These are phyloP conservation scores for Rhadinocentrus ornatus DNA, from an alignment of 2,797 vertebrate genomes.

Conservation along the genomic window DNA sequence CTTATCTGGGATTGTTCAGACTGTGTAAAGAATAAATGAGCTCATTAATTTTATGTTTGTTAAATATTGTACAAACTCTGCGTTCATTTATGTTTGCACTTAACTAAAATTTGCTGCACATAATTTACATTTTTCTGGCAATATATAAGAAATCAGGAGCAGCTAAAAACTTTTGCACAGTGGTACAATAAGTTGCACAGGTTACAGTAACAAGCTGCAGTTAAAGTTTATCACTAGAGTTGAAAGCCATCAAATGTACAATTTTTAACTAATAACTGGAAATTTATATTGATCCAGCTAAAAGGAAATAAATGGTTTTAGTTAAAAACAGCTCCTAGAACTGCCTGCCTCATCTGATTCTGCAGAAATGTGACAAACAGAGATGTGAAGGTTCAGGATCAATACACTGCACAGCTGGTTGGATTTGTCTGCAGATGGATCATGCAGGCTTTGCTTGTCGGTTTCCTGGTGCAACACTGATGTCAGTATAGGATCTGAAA, in stretches of 20 bases:
- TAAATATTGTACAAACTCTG: neutral
- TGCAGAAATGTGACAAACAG: slow-evolving; percentile 48
- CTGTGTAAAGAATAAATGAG: neutral
- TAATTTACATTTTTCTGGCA: neutral
- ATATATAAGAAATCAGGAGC: neutral
- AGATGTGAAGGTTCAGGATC: slow-evolving; percentile 42
- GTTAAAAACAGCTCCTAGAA: slow-evolving; percentile 27
- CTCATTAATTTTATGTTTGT: neutral
- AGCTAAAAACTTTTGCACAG: neutral
- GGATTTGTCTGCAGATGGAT: slow-evolving; percentile 56
- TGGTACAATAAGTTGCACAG: too few species aligned
- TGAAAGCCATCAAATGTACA: neutral
- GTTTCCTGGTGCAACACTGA: slow-evolving; percentile 33
- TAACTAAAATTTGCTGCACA: neutral
- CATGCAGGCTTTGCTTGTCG: slow-evolving; percentile 15
- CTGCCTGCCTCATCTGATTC: slow-evolving; percentile 40
- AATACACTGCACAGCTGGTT: slow-evolving; percentile 40
- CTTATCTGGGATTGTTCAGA: neutral
- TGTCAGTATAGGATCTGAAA: slow-evolving; percentile 35
- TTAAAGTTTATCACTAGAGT: neutral
- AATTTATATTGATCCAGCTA: slow-evolving; percentile 11
- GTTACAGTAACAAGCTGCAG: too few species aligned
- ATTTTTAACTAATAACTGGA: neutral
- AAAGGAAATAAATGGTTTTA: slow-evolving; percentile 13
- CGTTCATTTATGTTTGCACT: too few species aligned